Percentiles rank a stretch among this genome's conserved stretches.
Evolutionary conservation across 2,797 vertebrate species (phyloP).

Genomic region (Aphelocoma californica): DNA sequence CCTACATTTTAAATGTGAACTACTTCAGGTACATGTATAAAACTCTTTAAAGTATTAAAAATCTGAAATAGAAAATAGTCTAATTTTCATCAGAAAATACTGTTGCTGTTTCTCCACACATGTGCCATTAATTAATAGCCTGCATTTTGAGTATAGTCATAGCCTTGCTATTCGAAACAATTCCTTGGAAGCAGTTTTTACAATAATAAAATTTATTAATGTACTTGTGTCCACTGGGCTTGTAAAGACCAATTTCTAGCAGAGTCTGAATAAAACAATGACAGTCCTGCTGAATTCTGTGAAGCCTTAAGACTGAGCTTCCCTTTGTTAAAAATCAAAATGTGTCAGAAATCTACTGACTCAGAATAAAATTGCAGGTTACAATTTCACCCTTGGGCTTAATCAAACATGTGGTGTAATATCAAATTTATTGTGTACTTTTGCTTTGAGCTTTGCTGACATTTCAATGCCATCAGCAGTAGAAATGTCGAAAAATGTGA

Average conservation of each 20-base stretch:
- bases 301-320: conserved; percentile 42
- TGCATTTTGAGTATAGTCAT: background rate
- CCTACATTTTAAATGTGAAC: background rate
- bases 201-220: conserved; percentile 26
- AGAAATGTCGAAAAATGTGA: conserved; percentile 55
- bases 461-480: conserved; percentile 60
- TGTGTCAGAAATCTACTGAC: conserved; percentile 64
- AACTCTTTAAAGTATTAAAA: background rate
- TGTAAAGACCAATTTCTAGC: conserved; percentile 45
- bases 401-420: conserved; percentile 59
- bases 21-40: background rate
- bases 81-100: background rate
- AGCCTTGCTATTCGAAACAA: background rate
- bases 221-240: conserved; percentile 16
- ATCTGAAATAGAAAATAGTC: background rate
- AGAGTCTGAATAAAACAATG: conserved; percentile 42
- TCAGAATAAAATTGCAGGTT: conserved; percentile 64
- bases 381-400: conserved; percentile 64
- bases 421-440: conserved; percentile 67
- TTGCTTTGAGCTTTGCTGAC: conserved; percentile 64
- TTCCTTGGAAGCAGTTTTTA: conserved; percentile 2
- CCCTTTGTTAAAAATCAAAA: conserved; percentile 57
- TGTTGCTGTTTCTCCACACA: background rate
- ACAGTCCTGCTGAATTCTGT: conserved; percentile 44
- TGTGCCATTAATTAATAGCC: background rate